A percentile compares a stretch with the other conserved stretches of the same genome.
Conservation (phyloP, 2,888 invertebrate species). For the Cephus spinipes region DNA sequence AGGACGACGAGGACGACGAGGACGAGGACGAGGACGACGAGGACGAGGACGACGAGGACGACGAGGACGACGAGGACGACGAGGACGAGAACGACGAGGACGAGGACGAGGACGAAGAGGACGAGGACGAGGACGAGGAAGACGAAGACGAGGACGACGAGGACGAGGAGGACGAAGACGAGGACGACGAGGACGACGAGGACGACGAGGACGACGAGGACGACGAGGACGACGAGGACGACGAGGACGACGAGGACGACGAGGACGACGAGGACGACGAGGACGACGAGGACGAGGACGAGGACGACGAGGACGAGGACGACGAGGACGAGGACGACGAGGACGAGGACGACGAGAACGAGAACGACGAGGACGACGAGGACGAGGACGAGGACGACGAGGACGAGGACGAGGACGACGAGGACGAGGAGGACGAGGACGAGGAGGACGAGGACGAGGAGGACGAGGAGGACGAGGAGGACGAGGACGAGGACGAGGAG, state of each 20-base stretch:
- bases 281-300: not conserved
- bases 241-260: not conserved
- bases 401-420: not conserved
- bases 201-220: not conserved
- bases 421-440: not conserved
- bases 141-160: no score
- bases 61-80: not conserved
- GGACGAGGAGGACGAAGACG: no score
- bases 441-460: not conserved
- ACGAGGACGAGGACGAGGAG: not conserved
- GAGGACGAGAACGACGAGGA: no score
- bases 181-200: not conserved
- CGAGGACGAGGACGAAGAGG: no score
- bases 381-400: not conserved
- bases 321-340: not conserved
- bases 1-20: not conserved
- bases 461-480: not conserved
- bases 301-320: conserved; percentile 1
- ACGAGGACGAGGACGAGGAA: no score
- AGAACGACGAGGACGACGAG: no score
- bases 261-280: not conserved
- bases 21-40: not conserved
- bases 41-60: not conserved
- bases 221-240: not conserved
- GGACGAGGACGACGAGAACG: no score